These are phyloP conservation scores for Arctopsyche grandis DNA, from an alignment of 1,140 invertebrate genomes.

Conservation along the genomic window DNA sequence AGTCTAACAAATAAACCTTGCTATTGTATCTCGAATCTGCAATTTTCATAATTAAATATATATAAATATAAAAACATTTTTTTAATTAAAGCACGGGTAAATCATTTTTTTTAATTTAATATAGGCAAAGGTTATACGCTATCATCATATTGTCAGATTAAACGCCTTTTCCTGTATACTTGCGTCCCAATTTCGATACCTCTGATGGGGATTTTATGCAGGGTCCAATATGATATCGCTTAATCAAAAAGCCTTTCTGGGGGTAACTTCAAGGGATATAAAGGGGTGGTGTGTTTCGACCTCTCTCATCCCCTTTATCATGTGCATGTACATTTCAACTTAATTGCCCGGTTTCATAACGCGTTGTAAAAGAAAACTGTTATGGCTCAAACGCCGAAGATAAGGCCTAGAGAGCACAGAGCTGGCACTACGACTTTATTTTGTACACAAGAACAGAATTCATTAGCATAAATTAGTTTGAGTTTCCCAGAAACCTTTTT, in stretches of 20 bases:
- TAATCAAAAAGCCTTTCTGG: slow-evolving; percentile 16
- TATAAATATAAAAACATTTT: too few species aligned
- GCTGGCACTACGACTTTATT: slow-evolving; percentile 47
- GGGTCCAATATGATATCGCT: slow-evolving; percentile 28
- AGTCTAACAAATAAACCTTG: too few species aligned
- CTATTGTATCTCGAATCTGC: too few species aligned
- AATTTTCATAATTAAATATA: too few species aligned
- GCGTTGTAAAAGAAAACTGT: slow-evolving; percentile 50
- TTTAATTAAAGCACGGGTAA: too few species aligned
- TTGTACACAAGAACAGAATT: slow-evolving; percentile 47
- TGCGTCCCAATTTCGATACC: slow-evolving; percentile 6
- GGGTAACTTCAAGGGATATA: not conserved
- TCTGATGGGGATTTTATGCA: slow-evolving; percentile 1
- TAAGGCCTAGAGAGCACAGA: slow-evolving; percentile 30
- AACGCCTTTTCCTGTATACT: not conserved
- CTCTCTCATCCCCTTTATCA: slow-evolving; percentile 13
- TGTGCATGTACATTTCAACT: slow-evolving; percentile 42
- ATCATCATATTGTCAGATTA: not conserved
- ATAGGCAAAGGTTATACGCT: not conserved
- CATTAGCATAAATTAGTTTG: slow-evolving; percentile 50
- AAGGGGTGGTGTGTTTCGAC: not conserved
- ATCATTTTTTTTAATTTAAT: not conserved
- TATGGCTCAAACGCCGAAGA: slow-evolving; percentile 49
- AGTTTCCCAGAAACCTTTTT: slow-evolving; percentile 23
- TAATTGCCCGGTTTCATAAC: slow-evolving; percentile 49